Conservation (phyloP, 1,140 invertebrate genomes). For the Branchinecta lynchi region DNA sequence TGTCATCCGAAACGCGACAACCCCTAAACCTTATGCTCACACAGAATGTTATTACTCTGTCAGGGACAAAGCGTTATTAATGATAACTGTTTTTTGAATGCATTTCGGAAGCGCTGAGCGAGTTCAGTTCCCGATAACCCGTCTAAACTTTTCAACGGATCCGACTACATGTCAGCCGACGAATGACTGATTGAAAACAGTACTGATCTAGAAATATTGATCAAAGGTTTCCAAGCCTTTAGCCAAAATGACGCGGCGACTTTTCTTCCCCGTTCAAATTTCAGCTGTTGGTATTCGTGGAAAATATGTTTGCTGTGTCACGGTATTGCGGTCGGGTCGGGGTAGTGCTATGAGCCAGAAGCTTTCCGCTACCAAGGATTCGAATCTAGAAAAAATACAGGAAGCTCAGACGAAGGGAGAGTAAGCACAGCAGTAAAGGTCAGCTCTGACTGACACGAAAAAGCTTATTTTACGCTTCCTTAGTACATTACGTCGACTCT, state of each 20-base stretch:
- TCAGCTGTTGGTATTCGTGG: too few relatives aligned
- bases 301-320: too few relatives aligned
- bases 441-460: too few relatives aligned
- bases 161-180: background rate
- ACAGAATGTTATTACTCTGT: background rate
- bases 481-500: too few relatives aligned
- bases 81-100: conserved; percentile 10
- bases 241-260: background rate
- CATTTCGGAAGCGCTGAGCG: background rate
- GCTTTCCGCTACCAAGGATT: too few relatives aligned
- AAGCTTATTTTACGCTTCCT: too few relatives aligned
- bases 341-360: too few relatives aligned
- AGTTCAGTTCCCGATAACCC: background rate
- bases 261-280: background rate
- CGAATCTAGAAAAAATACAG: too few relatives aligned
- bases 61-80: background rate
- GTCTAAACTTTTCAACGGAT: conserved; percentile 7
- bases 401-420: too few relatives aligned
- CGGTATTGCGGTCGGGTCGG: too few relatives aligned
- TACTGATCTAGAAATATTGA: background rate
- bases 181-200: background rate
- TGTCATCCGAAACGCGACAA: background rate
- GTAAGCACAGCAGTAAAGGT: too few relatives aligned
- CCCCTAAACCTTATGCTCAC: background rate
- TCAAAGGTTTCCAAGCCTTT: background rate